These are phyloP conservation scores for Bombus confusus DNA, from an alignment of 1,140 invertebrate species.

Conservation along the genomic window DNA sequence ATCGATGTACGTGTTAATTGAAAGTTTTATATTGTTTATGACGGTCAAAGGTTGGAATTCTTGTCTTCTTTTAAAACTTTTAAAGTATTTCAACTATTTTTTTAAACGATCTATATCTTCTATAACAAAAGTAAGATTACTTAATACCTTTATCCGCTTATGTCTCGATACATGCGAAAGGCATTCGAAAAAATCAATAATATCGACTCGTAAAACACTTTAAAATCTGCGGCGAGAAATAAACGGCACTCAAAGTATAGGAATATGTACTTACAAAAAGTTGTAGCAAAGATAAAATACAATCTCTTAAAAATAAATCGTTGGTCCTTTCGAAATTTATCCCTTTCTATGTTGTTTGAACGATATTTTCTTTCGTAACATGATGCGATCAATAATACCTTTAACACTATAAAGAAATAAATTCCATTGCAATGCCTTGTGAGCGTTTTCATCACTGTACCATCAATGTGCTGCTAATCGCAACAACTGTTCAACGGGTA, in stretches of 20 bases:
- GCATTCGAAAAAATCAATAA: too few relatives aligned
- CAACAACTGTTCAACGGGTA: conserved; percentile 15
- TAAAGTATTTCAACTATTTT: background rate
- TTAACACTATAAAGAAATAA: background rate
- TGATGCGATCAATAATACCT: background rate
- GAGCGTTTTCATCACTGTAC: background rate
- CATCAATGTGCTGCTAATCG: background rate
- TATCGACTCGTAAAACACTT: background rate
- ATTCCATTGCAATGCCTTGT: background rate
- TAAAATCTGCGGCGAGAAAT: background rate
- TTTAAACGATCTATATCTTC: background rate
- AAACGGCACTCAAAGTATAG: background rate
- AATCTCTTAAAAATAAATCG: background rate
- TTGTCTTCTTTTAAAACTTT: background rate
- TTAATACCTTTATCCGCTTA: conserved; percentile 41
- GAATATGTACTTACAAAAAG: background rate
- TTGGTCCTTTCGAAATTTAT: background rate
- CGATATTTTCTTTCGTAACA: background rate
- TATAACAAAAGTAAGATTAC: background rate
- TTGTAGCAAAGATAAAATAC: background rate
- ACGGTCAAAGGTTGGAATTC: too few relatives aligned
- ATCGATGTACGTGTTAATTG: background rate
- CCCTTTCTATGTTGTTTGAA: background rate
- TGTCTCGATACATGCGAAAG: background rate
- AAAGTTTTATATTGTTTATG: background rate